Evolutionary conservation across 2,797 vertebrate species (phyloP), one percentile per base, ranked within the genome.

Genomic region (Columba guinea): DNA sequence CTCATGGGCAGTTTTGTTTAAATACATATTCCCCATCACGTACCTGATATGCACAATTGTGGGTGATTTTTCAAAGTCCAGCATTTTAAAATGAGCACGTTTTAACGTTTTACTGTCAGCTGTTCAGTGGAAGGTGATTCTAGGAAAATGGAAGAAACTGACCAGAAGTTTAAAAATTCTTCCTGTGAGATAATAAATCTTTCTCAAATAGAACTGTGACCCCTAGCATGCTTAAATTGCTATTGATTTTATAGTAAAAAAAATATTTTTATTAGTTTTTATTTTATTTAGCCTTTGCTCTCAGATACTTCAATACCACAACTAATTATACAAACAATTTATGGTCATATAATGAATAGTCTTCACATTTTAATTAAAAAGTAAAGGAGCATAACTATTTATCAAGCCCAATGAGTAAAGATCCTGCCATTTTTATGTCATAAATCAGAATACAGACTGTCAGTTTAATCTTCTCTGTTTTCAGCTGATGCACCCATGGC

Each of bases 281-380:
- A 68, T 95, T 86, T 81, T 69, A 84, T 88, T 90, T 90, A 27
- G 62, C 90, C 35, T 93, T 95, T 90, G 58, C 41, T 75, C 28
- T 73, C 37, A 55, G 58, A 73, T 88, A 10, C 44, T 44, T 78
- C 77, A 69, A 62, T 83, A 84, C 28, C 14, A 0, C 51, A 84
- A 53, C 34, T 75, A 58, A 52, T 86, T 90, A 79, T 14, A 55
- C 17, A 55, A 71, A 88, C 18, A 65, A 64, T 56, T 86, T 90
- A 84, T 73, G 63, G 24, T 32, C 67, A 59, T 49, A 59, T 67
- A 88, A 84, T 78, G 94, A 91, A 90, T 76, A 79, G n/a, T 79
- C 22, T 37, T 87, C 67, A 56, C 63, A 63, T 76, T 93, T 90
- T 92, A 90, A 96, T 94, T 95, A 89, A 84, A 81, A 95, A 93